phyloP scores from a whole-genome alignment of 2,888 invertebrate species.

The Dryocosmus kuriphilus region DNA sequence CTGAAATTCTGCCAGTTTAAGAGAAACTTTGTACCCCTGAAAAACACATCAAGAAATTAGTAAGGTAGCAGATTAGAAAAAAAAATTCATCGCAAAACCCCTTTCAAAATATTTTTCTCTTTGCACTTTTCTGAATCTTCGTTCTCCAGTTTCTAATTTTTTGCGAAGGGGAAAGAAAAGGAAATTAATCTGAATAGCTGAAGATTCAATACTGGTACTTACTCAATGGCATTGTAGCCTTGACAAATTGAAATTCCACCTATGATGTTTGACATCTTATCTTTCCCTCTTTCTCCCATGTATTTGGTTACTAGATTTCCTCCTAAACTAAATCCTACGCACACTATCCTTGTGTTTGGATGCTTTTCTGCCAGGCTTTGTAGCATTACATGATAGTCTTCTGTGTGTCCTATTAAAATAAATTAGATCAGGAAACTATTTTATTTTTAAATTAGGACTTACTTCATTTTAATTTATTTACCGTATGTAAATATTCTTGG shows the following conservation, averaged over 20 bases:
- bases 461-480: constrained; percentile 76
- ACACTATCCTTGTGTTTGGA: constrained; percentile 87
- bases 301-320: constrained; percentile 96
- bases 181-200: no score
- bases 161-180: no score
- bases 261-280: constrained; percentile 85
- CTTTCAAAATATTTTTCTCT: no score
- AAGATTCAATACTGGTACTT: constrained; percentile 80
- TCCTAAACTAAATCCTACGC: constrained; percentile 95
- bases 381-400: constrained; percentile 92
- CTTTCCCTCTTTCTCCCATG: constrained; percentile 86
- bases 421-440: constrained; percentile 32
- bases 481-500: constrained; percentile 95
- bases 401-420: constrained; percentile 87
- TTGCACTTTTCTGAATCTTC: no score
- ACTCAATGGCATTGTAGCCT: constrained; percentile 95
- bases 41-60: constrained; percentile 43
- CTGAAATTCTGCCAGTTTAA: constrained; percentile 94
- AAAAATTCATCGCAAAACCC: no score
- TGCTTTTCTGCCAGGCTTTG: constrained; percentile 86
- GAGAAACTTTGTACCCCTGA: constrained; percentile 88
- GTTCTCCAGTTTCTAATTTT: no score
- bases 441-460: constrained; percentile 38
- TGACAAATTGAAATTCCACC: constrained; percentile 96
- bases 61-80: background rate